Conservation (phyloP, 2,113 vertebrate genomes). For the Cyanoderma ruficeps region DNA sequence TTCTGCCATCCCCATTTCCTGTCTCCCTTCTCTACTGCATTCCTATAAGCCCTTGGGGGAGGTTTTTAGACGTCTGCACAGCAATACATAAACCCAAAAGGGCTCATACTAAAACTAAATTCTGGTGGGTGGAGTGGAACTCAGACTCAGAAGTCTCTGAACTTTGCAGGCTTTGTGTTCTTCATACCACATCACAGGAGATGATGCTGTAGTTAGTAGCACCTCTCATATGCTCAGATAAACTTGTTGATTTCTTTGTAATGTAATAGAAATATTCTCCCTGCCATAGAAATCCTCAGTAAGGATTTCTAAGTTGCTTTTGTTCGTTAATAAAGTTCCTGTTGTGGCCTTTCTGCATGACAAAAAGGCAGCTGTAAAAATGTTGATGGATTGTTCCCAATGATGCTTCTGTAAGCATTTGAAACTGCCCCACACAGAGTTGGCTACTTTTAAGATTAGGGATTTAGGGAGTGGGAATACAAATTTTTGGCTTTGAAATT, state of each 20-base stretch:
- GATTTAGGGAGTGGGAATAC: not conserved
- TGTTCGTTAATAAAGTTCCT: not conserved
- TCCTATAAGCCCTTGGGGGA: not conserved
- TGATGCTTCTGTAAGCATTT: conserved; percentile 19
- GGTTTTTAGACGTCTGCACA: not conserved
- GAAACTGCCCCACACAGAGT: conserved; percentile 6
- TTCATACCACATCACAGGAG: not conserved
- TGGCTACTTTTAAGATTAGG: not conserved
- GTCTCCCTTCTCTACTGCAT: not conserved
- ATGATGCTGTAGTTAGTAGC: not conserved
- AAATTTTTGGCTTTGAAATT: conserved; percentile 52
- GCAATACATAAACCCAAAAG: not conserved
- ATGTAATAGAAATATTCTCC: not conserved
- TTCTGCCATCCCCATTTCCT: not conserved
- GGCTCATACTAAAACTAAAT: not conserved
- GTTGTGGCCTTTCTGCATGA: not conserved
- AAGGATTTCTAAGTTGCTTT: not conserved
- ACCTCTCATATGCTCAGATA: not conserved
- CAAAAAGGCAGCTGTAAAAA: conserved; percentile 33
- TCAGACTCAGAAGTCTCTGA: not conserved
- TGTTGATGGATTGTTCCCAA: not conserved
- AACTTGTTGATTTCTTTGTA: not conserved
- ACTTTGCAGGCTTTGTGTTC: not conserved
- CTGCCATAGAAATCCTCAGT: not conserved
- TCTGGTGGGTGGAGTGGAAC: not conserved